These are phyloP conservation scores for Phyllopteryx taeniolatus DNA, from an alignment of 2,113 vertebrate genomes.

Conservation along the genomic window DNA sequence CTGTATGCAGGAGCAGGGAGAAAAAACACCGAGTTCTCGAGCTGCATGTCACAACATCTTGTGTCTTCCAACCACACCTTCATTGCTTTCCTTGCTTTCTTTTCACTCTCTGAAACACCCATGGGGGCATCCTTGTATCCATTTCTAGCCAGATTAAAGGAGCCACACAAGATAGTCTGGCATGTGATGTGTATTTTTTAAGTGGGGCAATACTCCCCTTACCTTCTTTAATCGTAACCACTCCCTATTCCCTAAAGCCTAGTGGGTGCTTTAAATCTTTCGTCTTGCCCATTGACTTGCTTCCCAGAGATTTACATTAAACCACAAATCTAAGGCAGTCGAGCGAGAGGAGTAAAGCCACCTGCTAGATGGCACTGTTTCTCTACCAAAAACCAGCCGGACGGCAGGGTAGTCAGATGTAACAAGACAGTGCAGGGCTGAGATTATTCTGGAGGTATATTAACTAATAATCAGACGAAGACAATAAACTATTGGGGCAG, in stretches of 20 bases:
- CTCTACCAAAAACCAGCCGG: conserved; percentile 28
- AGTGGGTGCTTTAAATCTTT: conserved; percentile 73
- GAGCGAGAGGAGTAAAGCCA: conserved; percentile 3
- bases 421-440: conserved; percentile 16
- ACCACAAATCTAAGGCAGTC: conserved; percentile 47
- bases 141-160: conserved; percentile 69
- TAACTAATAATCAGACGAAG: conserved; percentile 43
- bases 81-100: conserved; percentile 38
- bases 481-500: conserved; percentile 39
- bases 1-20: conserved; percentile 33
- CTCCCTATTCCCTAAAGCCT: conserved; percentile 67
- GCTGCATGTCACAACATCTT: conserved; percentile 59
- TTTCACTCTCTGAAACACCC: conserved; percentile 46
- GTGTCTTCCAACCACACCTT: conserved; percentile 57
- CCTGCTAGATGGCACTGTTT: conserved; percentile 81
- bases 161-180: conserved; percentile 65
- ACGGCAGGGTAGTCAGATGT: neutral
- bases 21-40: conserved; percentile 50
- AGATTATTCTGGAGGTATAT: conserved; percentile 42
- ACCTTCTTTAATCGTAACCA: conserved; percentile 62
- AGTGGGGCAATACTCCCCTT: conserved; percentile 55
- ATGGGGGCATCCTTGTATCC: conserved; percentile 68
- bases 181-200: conserved; percentile 55
- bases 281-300: conserved; percentile 67
- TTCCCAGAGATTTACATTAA: conserved; percentile 64